phyloP scores from a whole-genome alignment of 2,797 vertebrate species.

The Dryobates pubescens region DNA sequence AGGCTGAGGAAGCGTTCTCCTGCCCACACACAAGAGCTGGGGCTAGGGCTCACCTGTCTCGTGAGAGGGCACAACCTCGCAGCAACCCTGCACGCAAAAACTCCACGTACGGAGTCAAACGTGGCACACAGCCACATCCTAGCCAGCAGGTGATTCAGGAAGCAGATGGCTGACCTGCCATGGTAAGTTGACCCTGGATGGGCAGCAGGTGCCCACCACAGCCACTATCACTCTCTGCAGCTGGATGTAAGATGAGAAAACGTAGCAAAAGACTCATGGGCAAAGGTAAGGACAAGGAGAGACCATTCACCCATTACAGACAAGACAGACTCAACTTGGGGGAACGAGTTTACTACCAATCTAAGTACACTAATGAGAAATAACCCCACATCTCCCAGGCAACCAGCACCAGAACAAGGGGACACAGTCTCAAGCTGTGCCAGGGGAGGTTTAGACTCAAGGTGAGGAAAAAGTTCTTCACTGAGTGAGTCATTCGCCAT shows the following conservation, averaged over 20 bases:
- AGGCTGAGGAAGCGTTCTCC: neutral
- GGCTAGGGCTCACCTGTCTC: fast-evolving
- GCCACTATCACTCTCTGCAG: neutral
- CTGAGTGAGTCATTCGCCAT: too few relatives aligned
- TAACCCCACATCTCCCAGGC: neutral
- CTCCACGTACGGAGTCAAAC: neutral
- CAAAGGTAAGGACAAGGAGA: too few relatives aligned
- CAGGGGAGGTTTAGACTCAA: too few relatives aligned
- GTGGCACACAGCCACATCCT: neutral
- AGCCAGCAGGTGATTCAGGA: neutral
- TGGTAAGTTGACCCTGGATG: neutral
- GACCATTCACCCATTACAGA: neutral
- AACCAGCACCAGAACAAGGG: too few relatives aligned
- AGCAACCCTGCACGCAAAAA: neutral
- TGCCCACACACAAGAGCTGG: neutral
- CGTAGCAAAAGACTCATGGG: neutral
- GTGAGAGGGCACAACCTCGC: neutral
- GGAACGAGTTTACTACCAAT: neutral
- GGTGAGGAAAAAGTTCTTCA: too few relatives aligned
- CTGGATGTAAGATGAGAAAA: neutral
- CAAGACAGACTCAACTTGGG: neutral
- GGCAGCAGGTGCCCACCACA: neutral
- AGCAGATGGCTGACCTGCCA: neutral
- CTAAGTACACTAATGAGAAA: neutral
- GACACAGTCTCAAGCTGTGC: too few relatives aligned